Conservation (phyloP, 2,888 invertebrate genomes). For the Bembecia ichneumoniformis region DNA sequence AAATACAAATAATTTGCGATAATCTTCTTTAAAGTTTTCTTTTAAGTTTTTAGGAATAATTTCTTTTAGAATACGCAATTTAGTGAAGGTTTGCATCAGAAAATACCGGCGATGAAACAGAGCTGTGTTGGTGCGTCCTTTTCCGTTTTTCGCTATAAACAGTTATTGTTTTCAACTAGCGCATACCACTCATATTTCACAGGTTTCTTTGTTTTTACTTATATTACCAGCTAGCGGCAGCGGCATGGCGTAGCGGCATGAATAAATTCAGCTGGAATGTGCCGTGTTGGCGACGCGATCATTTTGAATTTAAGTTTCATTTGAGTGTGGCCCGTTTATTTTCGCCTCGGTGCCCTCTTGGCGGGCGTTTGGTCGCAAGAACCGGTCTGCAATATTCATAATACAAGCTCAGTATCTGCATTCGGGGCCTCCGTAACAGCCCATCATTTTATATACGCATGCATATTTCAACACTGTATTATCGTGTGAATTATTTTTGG, state of each 20-base stretch:
- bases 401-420: conserved; percentile 14
- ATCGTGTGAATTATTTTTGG: no score
- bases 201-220: conserved; percentile 50
- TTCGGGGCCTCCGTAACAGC: neutral
- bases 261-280: conserved; percentile 34
- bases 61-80: no score
- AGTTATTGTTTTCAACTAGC: conserved; percentile 49
- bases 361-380: conserved; percentile 16
- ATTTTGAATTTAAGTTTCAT: conserved; percentile 51
- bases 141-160: conserved; percentile 12
- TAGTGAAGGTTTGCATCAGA: no score
- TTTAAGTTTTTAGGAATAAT: no score
- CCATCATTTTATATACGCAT: no score
- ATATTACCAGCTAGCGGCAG: conserved; percentile 36
- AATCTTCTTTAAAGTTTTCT: no score
- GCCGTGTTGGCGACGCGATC: conserved; percentile 28
- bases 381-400: conserved; percentile 41
- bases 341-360: conserved; percentile 13
- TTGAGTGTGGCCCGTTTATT: conserved; percentile 33
- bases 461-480: no score
- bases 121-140: neutral
- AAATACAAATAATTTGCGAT: no score
- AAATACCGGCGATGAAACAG: no score
- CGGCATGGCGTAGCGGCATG: conserved; percentile 26
- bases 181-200: conserved; percentile 45